Percentiles rank a stretch among this genome's conserved stretches.
Evolutionary conservation across 2,797 vertebrate species (phyloP).

Genomic region (Microtus californicus): DNA sequence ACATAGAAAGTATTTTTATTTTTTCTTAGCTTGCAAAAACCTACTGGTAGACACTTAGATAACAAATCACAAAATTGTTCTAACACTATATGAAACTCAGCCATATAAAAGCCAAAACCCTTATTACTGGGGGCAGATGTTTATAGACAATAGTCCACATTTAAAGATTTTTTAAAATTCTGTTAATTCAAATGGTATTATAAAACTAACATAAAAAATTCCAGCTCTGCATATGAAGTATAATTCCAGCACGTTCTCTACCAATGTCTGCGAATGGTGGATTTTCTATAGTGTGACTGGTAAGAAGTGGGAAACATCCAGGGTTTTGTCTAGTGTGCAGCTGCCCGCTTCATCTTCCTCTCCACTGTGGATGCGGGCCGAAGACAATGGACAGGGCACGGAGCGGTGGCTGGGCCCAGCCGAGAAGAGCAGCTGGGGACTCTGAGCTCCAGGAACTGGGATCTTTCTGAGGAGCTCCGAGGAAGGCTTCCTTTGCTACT

Average conservation of each 20-base stretch:
- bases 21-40: slow-evolving; percentile 74
- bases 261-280: neutral
- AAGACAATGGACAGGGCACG: neutral
- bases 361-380: neutral
- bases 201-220: neutral
- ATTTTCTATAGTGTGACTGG: neutral
- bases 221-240: neutral
- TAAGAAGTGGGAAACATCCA: neutral
- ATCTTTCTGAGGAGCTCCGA: neutral
- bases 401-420: neutral
- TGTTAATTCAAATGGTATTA: neutral
- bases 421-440: too few species aligned
- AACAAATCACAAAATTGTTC: slow-evolving; percentile 59
- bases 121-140: neutral
- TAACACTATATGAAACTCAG: slow-evolving; percentile 11
- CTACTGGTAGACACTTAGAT: slow-evolving; percentile 7
- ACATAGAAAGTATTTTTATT: slow-evolving; percentile 42
- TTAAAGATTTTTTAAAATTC: neutral
- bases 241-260: neutral
- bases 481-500: neutral
- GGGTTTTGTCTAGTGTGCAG: neutral
- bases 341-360: fast-evolving
- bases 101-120: slow-evolving; percentile 9
- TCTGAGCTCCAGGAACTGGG: neutral
- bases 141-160: neutral